These are phyloP conservation scores for Sicus ferrugineus DNA, from an alignment of 2,888 invertebrate genomes.

Conservation along the genomic window DNA sequence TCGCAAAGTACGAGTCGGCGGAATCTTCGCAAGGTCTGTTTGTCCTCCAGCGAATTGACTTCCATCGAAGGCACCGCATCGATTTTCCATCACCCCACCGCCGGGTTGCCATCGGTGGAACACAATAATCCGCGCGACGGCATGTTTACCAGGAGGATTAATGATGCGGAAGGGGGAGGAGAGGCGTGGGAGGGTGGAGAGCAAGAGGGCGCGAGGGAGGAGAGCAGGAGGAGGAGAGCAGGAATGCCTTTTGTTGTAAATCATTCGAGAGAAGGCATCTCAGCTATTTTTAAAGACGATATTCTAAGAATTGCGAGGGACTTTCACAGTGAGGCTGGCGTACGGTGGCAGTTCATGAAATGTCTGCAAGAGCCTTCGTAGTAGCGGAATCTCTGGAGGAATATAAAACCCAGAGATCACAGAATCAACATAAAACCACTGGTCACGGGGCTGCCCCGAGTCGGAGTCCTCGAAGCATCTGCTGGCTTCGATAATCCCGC, in stretches of 20 bases:
- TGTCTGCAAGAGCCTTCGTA: neutral
- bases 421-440: neutral
- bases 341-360: neutral
- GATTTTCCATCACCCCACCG: neutral
- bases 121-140: neutral
- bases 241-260: neutral
- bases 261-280: neutral
- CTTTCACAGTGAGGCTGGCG: neutral
- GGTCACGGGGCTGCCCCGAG: neutral
- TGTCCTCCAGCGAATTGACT: neutral
- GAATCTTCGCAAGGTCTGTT: neutral
- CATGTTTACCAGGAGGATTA: neutral
- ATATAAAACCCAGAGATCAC: too few species aligned
- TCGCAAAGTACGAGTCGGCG: neutral
- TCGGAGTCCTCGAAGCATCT: neutral
- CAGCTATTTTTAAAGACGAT: neutral
- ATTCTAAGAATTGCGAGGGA: neutral
- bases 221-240: neutral
- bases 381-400: too few species aligned
- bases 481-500: conserved; percentile 20
- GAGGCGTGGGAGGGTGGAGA: neutral
- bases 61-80: too few species aligned
- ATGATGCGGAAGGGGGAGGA: neutral
- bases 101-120: neutral
- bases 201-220: neutral